Evolutionary conservation across 2,888 invertebrate species (phyloP), one percentile per base, ranked within the genome.

Genomic region (Conchocele bisecta): DNA sequence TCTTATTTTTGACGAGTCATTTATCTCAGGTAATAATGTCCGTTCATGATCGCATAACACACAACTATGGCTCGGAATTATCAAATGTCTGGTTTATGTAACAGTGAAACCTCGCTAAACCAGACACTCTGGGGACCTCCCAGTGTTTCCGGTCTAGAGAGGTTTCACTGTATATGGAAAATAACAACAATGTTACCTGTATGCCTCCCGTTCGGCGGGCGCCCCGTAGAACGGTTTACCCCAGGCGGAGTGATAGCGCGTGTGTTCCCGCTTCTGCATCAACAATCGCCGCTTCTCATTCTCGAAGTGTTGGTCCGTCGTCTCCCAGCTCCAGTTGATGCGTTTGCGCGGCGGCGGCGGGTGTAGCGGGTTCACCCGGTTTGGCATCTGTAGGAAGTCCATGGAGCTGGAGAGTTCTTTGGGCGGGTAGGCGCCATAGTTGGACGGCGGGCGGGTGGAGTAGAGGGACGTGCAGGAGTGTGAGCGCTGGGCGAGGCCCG

Each of bases 211-310:
- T 59, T 90, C 89, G 9, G 89, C 87, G 22, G 86, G 85, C 35
- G 85, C 82, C 0, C 90, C 90, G 67, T 90, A 90, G 68, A 87
- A 89, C 5, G 88, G 85, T 75, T 88, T 90, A 15, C 86, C 79
- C 89, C 89, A 90, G 5, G 89, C 89, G 11, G 88, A 88, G 71
- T 90, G 90, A 57, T 89, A 90, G 31, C 90, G 65, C 53, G 83
- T 83, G 68, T 89, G 87, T 72, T 90, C 89, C 44, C 87, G 67
- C 61, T 86, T 86, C 67, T 89, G 89, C 89, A 90, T 90, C 33
- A 88, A 63, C 42, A 79, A 68, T 17, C 85, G 58, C 13, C 90
- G 75, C 63, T 84, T 84, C 28, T 90, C 88, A 79, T 90, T 90
- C 53, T 89, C 86, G 72, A 79, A 84, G 75, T 90, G 89, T 57